A percentile compares a stretch with the other conserved stretches of the same genome.
Evolutionary conservation across 2,797 vertebrate genomes (phyloP).

Genomic region (Gymnopithys bicolor): DNA sequence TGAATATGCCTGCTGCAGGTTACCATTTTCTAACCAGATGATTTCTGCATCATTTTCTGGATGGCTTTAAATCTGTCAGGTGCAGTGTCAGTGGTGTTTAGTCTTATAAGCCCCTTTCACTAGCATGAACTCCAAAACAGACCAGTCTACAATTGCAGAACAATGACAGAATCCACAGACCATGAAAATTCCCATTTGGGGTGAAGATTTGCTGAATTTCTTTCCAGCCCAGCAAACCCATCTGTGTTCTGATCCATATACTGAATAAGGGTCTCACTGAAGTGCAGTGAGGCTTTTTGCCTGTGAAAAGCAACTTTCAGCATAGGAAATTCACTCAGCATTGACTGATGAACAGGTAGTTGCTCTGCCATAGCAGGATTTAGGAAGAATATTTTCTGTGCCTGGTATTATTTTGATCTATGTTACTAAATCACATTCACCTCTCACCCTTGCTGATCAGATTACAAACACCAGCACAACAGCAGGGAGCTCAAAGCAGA

Average conservation of each 20-base stretch:
- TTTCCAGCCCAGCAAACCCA: neutral
- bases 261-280: neutral
- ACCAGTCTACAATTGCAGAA: neutral
- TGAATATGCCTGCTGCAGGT: neutral
- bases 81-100: neutral
- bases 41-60: neutral
- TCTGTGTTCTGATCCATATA: neutral
- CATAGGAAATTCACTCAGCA: neutral
- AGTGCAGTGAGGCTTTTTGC: neutral
- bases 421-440: neutral
- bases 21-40: neutral
- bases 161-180: neutral
- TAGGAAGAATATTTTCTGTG: neutral
- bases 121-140: neutral
- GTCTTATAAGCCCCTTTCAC: neutral
- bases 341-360: neutral
- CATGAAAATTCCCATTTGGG: neutral
- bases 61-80: neutral
- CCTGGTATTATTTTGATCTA: neutral
- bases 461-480: neutral
- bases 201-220: neutral
- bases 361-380: neutral
- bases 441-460: neutral
- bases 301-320: neutral
- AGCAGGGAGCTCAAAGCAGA: neutral